Evolutionary conservation across 2,797 vertebrate genomes (phyloP).

Genomic region (Cossypha polioptera): DNA sequence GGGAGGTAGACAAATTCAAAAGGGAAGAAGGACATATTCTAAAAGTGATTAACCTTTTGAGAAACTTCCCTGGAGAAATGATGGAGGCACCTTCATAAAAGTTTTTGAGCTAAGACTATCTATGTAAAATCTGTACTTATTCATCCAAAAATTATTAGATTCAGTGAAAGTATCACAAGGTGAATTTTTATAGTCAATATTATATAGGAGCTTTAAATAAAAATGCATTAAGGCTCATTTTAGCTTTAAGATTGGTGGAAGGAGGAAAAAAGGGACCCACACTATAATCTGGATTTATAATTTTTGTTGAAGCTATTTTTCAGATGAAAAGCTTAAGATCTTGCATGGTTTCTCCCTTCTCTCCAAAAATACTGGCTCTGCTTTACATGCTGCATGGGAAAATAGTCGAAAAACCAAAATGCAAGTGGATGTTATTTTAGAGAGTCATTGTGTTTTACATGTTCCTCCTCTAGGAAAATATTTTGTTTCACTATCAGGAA

Average conservation of each 20-base stretch:
- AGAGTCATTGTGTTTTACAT: background rate
- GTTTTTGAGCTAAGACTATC: background rate
- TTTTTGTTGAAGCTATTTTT: background rate
- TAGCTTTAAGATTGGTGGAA: background rate
- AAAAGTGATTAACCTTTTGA: constrained; percentile 33
- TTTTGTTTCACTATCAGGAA: background rate
- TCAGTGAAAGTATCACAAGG: constrained; percentile 29
- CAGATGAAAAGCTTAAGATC: background rate
- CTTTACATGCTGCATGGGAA: background rate
- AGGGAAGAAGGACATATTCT: background rate
- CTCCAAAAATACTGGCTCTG: background rate
- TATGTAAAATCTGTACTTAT: constrained; percentile 30
- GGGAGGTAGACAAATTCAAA: constrained; percentile 3
- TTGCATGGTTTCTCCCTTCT: background rate
- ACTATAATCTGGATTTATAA: background rate
- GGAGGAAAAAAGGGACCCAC: background rate
- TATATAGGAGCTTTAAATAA: background rate
- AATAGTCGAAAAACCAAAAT: background rate
- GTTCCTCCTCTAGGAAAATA: background rate
- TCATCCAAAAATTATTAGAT: constrained; percentile 37
- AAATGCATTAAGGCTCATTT: constrained; percentile 13
- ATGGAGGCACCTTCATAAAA: constrained; percentile 5
- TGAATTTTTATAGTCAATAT: constrained; percentile 49
- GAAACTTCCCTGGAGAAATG: constrained; percentile 18
- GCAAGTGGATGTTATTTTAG: background rate